Evolutionary conservation across 2,888 invertebrate genomes (phyloP).

Genomic region (Tenthredo livida): DNA sequence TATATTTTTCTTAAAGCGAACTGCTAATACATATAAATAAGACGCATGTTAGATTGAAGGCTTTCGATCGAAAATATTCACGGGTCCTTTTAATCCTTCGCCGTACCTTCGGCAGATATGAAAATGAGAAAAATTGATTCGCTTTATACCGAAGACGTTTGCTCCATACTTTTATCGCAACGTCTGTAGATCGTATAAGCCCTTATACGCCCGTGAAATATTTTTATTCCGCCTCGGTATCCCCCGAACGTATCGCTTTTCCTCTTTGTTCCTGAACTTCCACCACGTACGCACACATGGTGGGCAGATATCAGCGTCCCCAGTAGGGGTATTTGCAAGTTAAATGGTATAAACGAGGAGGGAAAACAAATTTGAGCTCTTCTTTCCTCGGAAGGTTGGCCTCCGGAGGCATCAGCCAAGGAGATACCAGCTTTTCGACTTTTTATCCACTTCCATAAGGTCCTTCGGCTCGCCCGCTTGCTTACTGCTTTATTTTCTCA

Average conservation of each 20-base stretch:
- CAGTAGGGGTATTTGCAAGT: constrained; percentile 73
- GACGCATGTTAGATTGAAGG: neutral
- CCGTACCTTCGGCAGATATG: neutral
- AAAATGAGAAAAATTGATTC: neutral
- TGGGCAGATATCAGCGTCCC: constrained; percentile 65
- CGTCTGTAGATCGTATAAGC: constrained; percentile 1
- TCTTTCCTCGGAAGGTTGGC: constrained; percentile 58
- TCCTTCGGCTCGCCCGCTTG: constrained; percentile 46
- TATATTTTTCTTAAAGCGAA: constrained; percentile 23
- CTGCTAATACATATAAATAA: neutral
- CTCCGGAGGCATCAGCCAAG: constrained; percentile 57
- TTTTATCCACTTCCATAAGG: constrained; percentile 52
- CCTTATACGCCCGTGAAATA: constrained; percentile 42
- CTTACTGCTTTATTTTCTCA: constrained; percentile 59
- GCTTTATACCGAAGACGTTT: neutral
- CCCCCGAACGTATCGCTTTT: constrained; percentile 51
- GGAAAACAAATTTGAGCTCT: constrained; percentile 60
- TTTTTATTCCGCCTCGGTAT: constrained; percentile 51
- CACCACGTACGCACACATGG: constrained; percentile 66
- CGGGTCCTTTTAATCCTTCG: constrained; percentile 55
- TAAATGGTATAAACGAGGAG: constrained; percentile 72
- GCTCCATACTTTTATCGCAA: too few species aligned
- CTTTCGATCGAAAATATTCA: neutral
- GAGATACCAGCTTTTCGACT: constrained; percentile 57
- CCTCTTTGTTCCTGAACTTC: constrained; percentile 62